Base-by-base conservation (phyloP, 2,888 invertebrate species). In the Pandemis corylana region DNA sequence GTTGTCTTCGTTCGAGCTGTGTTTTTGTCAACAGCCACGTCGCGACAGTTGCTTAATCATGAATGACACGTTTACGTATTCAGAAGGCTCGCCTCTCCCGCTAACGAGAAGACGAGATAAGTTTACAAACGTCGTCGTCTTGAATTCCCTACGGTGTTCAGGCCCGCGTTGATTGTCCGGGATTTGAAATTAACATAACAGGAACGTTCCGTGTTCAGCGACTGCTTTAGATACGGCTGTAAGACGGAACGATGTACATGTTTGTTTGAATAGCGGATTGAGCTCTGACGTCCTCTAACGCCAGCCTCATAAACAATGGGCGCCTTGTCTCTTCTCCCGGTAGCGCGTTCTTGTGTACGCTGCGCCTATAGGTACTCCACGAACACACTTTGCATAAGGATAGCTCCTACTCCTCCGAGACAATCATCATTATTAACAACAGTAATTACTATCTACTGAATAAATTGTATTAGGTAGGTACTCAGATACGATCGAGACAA, bases 51-150 rank as follows among this genome's bases (percentile, higher is more conserved):
- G 89, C 87, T 90, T 93, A 90, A 91, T 91, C 90, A 90, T 90
- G 91, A 93, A 91, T 92, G 90, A 90, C 90, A 85, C 86, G 90
- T 87, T 93, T 93, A 89, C 87, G 92, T 93, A 94, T 94, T 93
- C 93, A 91, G 87, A 81, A 85, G 88, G 88, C 89, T 89, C 87
- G 84, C 87, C 84, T 87, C 84, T 85, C 84, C 87, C 85, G 88
- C 90, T 93, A 94, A 93, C 93, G 90, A 93, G 92, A 88, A 89
- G 84, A 89, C 91, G 89, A 90, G 93, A 92, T 92, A 92, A 93
- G 91, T 92, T 91, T 91, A 90, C 91, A 89, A 93, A 92, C 90
- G 90, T 89, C 87, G 89, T 88, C 89, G 90, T 89, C 89, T 90
- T 88, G 88, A 89, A 92, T 90, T 90, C 89, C 87, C 89, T 87